A percentile compares a stretch with the other conserved stretches of the same genome.
These are phyloP conservation scores for Apeira syringaria DNA, from an alignment of 2,888 invertebrate genomes.

Conservation along the genomic window DNA sequence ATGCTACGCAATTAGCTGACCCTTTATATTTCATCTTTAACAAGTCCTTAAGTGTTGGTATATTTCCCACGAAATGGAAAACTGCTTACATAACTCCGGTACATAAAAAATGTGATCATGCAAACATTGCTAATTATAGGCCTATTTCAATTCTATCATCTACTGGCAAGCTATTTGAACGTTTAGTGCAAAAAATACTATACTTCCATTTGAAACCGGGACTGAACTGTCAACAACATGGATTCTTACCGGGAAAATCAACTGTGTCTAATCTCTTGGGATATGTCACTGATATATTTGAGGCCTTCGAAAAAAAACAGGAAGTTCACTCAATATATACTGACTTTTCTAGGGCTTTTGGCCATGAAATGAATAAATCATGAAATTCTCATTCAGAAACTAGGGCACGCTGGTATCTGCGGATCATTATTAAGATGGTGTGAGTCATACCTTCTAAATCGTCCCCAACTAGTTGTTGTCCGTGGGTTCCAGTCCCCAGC, in stretches of 20 bases:
- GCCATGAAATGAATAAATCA: background rate
- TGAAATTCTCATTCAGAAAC: background rate
- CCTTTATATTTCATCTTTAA: background rate
- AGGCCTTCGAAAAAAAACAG: background rate
- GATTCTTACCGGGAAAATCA: background rate
- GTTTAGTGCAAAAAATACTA: background rate
- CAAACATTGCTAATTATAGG: background rate
- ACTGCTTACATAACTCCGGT: background rate
- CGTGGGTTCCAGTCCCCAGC: background rate
- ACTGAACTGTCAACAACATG: background rate
- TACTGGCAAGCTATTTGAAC: background rate
- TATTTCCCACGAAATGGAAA: background rate
- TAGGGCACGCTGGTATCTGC: background rate
- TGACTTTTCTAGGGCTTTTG: background rate
- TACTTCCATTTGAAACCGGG: background rate
- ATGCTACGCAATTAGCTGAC: background rate
- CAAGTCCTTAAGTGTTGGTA: background rate
- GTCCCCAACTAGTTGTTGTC: background rate
- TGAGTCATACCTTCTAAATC: background rate
- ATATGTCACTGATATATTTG: background rate
- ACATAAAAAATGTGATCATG: background rate
- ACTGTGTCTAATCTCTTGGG: background rate
- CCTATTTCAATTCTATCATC: background rate
- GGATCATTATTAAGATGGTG: background rate
- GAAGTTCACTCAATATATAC: background rate